Evolutionary conservation across 2,888 invertebrate genomes (phyloP).

Genomic region (Clunio marinus): DNA sequence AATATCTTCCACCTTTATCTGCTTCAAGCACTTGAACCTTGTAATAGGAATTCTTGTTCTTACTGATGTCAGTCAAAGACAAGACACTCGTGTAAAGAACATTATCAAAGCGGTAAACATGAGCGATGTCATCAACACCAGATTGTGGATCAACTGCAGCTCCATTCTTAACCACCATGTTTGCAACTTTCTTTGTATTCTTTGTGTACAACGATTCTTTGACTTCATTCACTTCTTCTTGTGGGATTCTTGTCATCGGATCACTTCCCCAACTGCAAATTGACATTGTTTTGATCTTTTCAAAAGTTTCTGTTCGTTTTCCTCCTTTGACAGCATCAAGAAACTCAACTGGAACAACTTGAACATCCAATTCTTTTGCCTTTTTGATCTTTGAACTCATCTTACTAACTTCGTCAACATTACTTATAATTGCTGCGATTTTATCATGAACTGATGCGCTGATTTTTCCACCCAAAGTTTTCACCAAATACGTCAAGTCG

Average conservation of each 20-base stretch:
- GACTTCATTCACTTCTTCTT: slow-evolving; percentile 55
- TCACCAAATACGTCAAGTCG: slow-evolving; percentile 63
- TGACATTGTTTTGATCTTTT: slow-evolving; percentile 36
- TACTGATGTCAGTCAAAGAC: slow-evolving; percentile 78
- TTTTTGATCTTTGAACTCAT: slow-evolving; percentile 62
- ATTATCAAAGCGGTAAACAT: slow-evolving; percentile 64
- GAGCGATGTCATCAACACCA: slow-evolving; percentile 68
- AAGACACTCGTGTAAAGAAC: slow-evolving; percentile 53
- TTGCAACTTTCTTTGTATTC: slow-evolving; percentile 54
- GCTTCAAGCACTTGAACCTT: slow-evolving; percentile 85
- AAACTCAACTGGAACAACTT: slow-evolving; percentile 75
- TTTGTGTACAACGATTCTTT: slow-evolving; percentile 27
- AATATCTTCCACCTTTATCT: slow-evolving; percentile 59
- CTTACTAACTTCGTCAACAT: slow-evolving; percentile 63
- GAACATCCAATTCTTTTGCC: slow-evolving; percentile 65
- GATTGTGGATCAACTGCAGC: slow-evolving; percentile 92
- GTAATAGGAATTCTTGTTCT: slow-evolving; percentile 89
- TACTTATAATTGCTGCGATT: slow-evolving; percentile 72
- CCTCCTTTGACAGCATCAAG: slow-evolving; percentile 64
- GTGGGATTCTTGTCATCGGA: slow-evolving; percentile 54
- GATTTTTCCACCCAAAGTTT: slow-evolving; percentile 72
- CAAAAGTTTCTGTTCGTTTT: slow-evolving; percentile 19
- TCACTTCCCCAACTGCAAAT: slow-evolving; percentile 83
- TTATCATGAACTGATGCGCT: slow-evolving; percentile 60
- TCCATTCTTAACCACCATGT: slow-evolving; percentile 71